phyloP scores from a whole-genome alignment of 2,888 invertebrate genomes.

The Oligia fasciuncula region DNA sequence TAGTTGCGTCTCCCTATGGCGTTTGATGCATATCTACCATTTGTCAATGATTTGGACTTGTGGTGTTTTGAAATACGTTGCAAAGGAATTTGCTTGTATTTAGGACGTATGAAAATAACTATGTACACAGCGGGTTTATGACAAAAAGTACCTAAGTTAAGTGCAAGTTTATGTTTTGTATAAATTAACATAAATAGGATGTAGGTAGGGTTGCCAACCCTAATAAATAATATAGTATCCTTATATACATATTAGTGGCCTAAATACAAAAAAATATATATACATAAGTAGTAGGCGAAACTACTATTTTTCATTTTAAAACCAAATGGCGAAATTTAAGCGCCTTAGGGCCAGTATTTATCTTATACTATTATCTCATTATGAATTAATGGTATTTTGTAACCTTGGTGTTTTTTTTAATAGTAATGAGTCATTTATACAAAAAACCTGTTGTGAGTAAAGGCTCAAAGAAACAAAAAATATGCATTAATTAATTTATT shows the following conservation, averaged over 20 bases:
- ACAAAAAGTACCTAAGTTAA: conserved; percentile 26
- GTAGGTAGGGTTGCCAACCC: background rate
- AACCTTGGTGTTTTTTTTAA: background rate
- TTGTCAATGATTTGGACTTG: conserved; percentile 29
- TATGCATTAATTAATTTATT: background rate
- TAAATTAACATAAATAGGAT: conserved; percentile 41
- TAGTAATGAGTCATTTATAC: too few species aligned
- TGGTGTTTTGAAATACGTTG: conserved; percentile 14
- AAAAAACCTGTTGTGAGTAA: too few species aligned
- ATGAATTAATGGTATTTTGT: background rate
- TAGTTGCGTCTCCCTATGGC: conserved; percentile 48
- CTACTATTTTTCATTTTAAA: too few species aligned
- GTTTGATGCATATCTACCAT: conserved; percentile 50
- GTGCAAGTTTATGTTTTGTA: conserved; percentile 33
- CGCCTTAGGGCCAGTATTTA: too few species aligned
- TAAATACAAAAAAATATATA: too few species aligned
- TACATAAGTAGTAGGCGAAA: too few species aligned
- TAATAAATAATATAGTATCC: background rate
- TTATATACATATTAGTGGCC: too few species aligned
- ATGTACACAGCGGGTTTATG: conserved; percentile 23
- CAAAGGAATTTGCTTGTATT: conserved; percentile 33
- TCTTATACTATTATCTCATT: background rate
- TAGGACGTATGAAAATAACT: conserved; percentile 27
- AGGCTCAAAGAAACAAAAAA: background rate
- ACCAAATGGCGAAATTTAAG: too few species aligned